Evolutionary conservation across 2,797 vertebrate genomes (phyloP), one percentile per base, ranked within the genome.

Genomic region (Tokudaia tokunoshimensis): DNA sequence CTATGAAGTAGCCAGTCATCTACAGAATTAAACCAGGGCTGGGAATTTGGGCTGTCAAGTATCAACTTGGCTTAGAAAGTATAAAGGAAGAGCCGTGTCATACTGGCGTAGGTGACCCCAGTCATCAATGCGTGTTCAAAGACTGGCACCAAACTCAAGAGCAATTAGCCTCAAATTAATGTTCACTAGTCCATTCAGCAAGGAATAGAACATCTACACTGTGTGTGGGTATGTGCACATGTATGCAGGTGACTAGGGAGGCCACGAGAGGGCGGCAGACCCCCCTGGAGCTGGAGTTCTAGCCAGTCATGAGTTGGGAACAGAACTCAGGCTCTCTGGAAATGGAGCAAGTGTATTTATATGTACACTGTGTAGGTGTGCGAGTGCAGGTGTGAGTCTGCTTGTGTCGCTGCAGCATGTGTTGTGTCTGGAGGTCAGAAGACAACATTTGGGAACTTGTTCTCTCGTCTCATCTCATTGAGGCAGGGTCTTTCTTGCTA

Each of bases 111-210:
- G 34, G 67, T 80, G 37, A 3, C 31, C 9, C 14, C 80, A 88
- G 1, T 89, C 20, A 79, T 76, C 55, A 34, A 89, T 61, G 2
- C 65, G 44, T 93, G 26, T 94, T 50, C 26, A 93, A 81, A 96
- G 95, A 72, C n/a, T 65, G 34, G 9, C 41, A 67, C 22, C 14
- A 63, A 34, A 22, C 82, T 34, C 47, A 76, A 89, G 52, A 89
- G 72, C 29, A 78, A 17, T 20, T 67, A 52, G 89, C 37, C 94
- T 52, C 61, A 96, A 67, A 61, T 82, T 57, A 89, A 17, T 34
- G 8, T 61, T 85, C 61, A 93, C 78, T 91, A 95, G n/a, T 92
- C 61, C 26, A n/a, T 80, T 79, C 61, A 89, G 37, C 67, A 92
- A 80, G 55, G 78, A 80, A 88, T 96, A 55, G 47, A 70, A 74